Base-by-base conservation (phyloP, 2,888 invertebrate genomes). In the Pseudococcus longispinus region DNA sequence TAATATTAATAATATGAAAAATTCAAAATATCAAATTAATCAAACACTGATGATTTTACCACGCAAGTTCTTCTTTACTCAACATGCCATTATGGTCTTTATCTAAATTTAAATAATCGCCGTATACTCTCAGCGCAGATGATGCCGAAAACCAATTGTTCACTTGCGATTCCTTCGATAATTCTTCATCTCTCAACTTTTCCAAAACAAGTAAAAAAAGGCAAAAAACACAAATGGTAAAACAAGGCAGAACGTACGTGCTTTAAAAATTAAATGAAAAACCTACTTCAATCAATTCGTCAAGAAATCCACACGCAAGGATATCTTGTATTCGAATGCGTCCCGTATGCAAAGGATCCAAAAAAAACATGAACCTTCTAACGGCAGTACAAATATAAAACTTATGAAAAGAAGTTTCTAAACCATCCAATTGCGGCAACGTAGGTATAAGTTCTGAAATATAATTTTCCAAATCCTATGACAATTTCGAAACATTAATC, bases 341-440 rank as follows among this genome's bases (percentile, higher is more conserved):
- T 0, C 97, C 97, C 0, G 96, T 96, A 88, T 96, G 92, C 88
- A 97, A 91, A 0, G 97, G 96, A 90, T 98, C 98, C 18, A 99
- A 92, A 90, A 98, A 98, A 92, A 99, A 99, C 89, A 98, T 93
- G 92, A 99, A 98, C 91, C 98, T 98, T 89, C 98, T 93, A 0
- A 97, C 97, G 2, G 97, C 98, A 0, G 98, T 98, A 90, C 98
- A 98, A 26, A 98, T 95, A 90, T 98, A 99, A 92, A 98, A 98
- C 15, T 96, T 96, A 90, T 97, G 96, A 91, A 98, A 98, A 0
- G 97, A 97, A 51, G 96, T 95, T 91, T 98, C 97, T 85, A 98
- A 91, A 0, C 97, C 96, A 90, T 97, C 96, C 4, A 98, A 91
- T 87, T 98, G 97, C 0, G 96, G 95, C 60, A 98, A 91, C 0